Conservation (phyloP, 2,888 invertebrate genomes). For the Andrena hattorfiana region DNA sequence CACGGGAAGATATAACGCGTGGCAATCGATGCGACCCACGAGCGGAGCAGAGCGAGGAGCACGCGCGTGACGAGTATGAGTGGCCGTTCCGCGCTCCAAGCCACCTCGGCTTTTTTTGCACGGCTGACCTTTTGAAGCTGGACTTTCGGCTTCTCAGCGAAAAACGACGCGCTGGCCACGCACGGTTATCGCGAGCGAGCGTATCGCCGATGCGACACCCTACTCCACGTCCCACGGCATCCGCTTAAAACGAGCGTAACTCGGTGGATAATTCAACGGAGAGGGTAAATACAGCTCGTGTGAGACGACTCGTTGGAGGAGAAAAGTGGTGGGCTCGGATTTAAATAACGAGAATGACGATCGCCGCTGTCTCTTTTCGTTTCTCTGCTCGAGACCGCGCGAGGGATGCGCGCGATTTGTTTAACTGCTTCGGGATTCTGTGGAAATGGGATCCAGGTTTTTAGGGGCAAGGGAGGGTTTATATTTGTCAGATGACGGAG, state of each 20-base stretch:
- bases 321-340: slow-evolving; percentile 22
- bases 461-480: no score
- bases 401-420: background rate
- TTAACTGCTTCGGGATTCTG: no score
- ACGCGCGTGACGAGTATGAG: slow-evolving; percentile 49
- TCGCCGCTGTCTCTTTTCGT: background rate
- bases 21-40: slow-evolving; percentile 23
- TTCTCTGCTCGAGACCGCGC: background rate
- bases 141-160: slow-evolving; percentile 28
- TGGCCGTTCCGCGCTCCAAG: slow-evolving; percentile 38
- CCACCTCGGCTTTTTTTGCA: slow-evolving; percentile 51
- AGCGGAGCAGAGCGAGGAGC: slow-evolving; percentile 17
- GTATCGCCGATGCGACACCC: slow-evolving; percentile 17
- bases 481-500: no score
- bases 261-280: slow-evolving; percentile 42
- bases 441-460: no score
- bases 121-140: slow-evolving; percentile 51
- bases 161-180: slow-evolving; percentile 20
- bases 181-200: slow-evolving; percentile 33
- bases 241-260: slow-evolving; percentile 52
- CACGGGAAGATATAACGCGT: background rate
- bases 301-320: slow-evolving; percentile 14
- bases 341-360: slow-evolving; percentile 53
- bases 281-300: slow-evolving; percentile 45
- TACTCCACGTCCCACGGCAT: slow-evolving; percentile 17